Percentiles rank a stretch among this genome's conserved stretches.
These are phyloP conservation scores for Aphaenogaster rudis DNA, from an alignment of 1,140 invertebrate species.

Conservation along the genomic window DNA sequence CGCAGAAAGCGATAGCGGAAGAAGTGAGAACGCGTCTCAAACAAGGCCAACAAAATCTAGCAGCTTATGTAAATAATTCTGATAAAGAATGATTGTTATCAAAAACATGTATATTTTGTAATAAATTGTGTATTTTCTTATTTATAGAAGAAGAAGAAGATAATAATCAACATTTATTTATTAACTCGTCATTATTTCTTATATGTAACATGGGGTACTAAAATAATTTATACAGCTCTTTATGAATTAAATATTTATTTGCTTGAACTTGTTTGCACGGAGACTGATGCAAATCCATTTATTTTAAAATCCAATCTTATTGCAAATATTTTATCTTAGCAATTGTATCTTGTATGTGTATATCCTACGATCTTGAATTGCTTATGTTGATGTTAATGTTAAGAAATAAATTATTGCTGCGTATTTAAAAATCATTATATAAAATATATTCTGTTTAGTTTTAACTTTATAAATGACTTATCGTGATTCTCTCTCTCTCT, in stretches of 20 bases:
- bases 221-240: background rate
- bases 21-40: conserved; percentile 95
- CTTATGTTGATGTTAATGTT: background rate
- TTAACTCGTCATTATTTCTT: background rate
- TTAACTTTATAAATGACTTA: background rate
- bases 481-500: background rate
- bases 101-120: conserved; percentile 42
- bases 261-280: background rate
- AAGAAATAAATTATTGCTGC: conserved; percentile 2
- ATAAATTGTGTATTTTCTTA: conserved; percentile 22
- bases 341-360: background rate
- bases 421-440: conserved; percentile 15
- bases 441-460: background rate
- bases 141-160: background rate
- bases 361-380: background rate
- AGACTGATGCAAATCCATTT: background rate
- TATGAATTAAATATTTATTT: conserved; percentile 32
- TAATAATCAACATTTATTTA: conserved; percentile 15
- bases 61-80: conserved; percentile 83
- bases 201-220: background rate
- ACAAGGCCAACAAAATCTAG: conserved; percentile 90
- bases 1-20: conserved; percentile 98
- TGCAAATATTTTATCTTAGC: background rate
- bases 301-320: conserved; percentile 6
- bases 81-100: conserved; percentile 21